These are phyloP conservation scores for Danio jaintianensis DNA, from an alignment of 2,797 vertebrate genomes.

Conservation along the genomic window DNA sequence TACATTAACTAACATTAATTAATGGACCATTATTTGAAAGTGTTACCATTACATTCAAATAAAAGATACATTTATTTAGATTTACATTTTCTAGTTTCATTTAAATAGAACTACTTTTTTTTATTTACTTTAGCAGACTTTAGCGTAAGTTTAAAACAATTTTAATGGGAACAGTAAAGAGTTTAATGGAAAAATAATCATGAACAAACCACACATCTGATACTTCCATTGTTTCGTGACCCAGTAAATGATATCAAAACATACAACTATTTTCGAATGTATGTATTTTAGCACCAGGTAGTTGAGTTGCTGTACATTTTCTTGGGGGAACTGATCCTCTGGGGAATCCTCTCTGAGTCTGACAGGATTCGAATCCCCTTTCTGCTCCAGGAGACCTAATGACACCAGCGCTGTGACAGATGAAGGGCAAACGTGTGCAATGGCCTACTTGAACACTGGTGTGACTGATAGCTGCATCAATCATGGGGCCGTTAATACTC, in stretches of 20 bases:
- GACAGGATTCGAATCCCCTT: slow-evolving; percentile 59
- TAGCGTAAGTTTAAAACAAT: neutral
- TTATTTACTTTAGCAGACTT: neutral
- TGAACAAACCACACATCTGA: neutral
- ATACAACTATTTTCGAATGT: neutral
- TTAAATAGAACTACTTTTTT: too few species aligned
- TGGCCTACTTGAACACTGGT: slow-evolving; percentile 73
- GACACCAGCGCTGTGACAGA: slow-evolving; percentile 69
- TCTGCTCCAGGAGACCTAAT: slow-evolving; percentile 61
- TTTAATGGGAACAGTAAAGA: too few species aligned
- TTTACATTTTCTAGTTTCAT: too few species aligned
- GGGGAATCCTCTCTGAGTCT: slow-evolving; percentile 42
- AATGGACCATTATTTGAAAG: too few species aligned
- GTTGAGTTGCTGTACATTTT: slow-evolving; percentile 41
- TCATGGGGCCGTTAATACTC: slow-evolving; percentile 73
- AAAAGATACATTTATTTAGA: too few species aligned
- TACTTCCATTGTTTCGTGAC: neutral
- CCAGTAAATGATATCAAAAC: neutral
- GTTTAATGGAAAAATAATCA: neutral
- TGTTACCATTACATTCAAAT: too few species aligned
- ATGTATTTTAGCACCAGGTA: neutral
- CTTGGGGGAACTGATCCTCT: slow-evolving; percentile 41
- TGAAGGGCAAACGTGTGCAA: slow-evolving; percentile 68
- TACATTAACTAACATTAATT: too few species aligned
- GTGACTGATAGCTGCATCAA: slow-evolving; percentile 78